These are phyloP conservation scores for Hemibagrus wyckioides DNA, from an alignment of 2,113 vertebrate species.

Conservation along the genomic window DNA sequence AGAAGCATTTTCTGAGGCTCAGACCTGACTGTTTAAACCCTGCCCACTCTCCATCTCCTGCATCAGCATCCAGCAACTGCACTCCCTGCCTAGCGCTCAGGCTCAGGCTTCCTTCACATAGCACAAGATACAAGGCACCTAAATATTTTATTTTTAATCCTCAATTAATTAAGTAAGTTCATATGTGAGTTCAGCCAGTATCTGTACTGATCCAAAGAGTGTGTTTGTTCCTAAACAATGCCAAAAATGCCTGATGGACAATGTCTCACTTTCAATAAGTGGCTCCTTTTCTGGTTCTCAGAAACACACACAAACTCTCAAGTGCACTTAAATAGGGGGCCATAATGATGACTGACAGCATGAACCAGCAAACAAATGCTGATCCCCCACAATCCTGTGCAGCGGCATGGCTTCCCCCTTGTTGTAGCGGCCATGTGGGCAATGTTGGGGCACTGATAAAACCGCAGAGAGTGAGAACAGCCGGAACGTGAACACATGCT, in stretches of 20 bases:
- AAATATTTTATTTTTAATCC: slow-evolving; percentile 16
- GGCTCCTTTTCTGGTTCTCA: slow-evolving; percentile 31
- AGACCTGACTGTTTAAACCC: slow-evolving; percentile 52
- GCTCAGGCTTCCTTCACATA: slow-evolving; percentile 66
- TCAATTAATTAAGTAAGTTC: too few species aligned
- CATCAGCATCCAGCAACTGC: slow-evolving; percentile 56
- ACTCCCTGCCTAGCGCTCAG: slow-evolving; percentile 66
- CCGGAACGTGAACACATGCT: slow-evolving; percentile 55
- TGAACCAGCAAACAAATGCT: slow-evolving; percentile 67
- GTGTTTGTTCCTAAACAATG: slow-evolving; percentile 49
- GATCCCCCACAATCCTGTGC: slow-evolving; percentile 68
- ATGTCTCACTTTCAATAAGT: slow-evolving; percentile 61
- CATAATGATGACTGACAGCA: slow-evolving; percentile 68
- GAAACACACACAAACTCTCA: slow-evolving; percentile 45
- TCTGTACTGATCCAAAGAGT: not conserved
- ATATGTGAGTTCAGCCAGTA: not conserved
- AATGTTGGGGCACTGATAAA: slow-evolving; percentile 66
- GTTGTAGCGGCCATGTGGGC: slow-evolving; percentile 59
- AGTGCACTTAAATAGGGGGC: slow-evolving; percentile 35
- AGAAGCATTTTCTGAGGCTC: slow-evolving; percentile 62
- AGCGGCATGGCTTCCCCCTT: slow-evolving; percentile 61
- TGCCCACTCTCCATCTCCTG: slow-evolving; percentile 66
- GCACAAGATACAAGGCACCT: slow-evolving; percentile 59
- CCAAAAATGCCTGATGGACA: not conserved
- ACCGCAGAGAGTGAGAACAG: slow-evolving; percentile 57